Percentiles rank a stretch among this genome's conserved stretches.
Evolutionary conservation across 2,888 invertebrate genomes (phyloP).

Genomic region (Podotricha telesiphe): DNA sequence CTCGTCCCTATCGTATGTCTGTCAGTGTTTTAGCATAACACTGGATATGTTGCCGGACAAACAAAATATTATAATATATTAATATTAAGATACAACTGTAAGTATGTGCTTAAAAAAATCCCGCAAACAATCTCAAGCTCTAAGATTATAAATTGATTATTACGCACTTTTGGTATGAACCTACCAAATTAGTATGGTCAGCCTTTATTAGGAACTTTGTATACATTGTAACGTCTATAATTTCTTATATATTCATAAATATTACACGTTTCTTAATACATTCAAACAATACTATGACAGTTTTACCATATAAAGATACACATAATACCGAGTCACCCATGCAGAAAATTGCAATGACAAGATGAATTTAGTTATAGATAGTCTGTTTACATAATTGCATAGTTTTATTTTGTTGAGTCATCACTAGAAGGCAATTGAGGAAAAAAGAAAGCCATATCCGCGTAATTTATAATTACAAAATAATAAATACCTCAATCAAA

Average conservation of each 20-base stretch:
- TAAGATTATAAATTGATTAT: too few species aligned
- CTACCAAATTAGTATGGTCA: too few species aligned
- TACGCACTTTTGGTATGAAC: too few species aligned
- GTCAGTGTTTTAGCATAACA: too few species aligned
- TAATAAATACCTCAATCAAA: too few species aligned
- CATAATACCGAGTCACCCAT: background rate
- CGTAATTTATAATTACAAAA: too few species aligned
- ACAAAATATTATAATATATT: too few species aligned
- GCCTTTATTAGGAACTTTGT: background rate
- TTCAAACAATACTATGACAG: background rate
- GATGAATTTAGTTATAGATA: background rate
- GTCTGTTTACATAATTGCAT: background rate
- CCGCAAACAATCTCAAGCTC: too few species aligned
- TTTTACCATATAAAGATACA: constrained; percentile 1
- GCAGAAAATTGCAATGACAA: constrained; percentile 6
- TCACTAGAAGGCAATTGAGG: background rate
- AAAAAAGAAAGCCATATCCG: background rate
- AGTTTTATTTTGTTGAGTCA: background rate
- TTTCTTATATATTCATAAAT: background rate
- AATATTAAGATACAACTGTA: too few species aligned
- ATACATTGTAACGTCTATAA: background rate
- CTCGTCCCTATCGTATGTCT: too few species aligned
- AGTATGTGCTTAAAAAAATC: too few species aligned
- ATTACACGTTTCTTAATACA: background rate
- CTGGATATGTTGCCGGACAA: too few species aligned